Evolutionary conservation across 2,888 invertebrate genomes (phyloP), one percentile per base, ranked within the genome.

Genomic region (Blastobasis lacticolella): DNA sequence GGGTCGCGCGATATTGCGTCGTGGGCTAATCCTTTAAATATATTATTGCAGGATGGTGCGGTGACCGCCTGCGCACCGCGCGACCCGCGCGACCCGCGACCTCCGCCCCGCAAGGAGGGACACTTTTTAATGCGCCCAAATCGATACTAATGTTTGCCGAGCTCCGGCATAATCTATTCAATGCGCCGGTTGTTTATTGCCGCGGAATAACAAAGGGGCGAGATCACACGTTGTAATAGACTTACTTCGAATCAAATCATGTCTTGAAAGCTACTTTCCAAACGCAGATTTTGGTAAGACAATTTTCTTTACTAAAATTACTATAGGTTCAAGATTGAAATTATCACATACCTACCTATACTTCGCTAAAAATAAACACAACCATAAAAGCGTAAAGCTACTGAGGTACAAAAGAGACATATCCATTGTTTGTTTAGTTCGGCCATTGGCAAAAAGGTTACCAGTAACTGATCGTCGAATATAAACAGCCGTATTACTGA

Each of bases 11-110:
- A 83, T 87, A 87, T 87, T 88, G 82, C 86, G 80, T 77, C 80
- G 76, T 67, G 67, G 75, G 79, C 79, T 87, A 88, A 88, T 88
- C 88, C 87, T 88, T 88, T 88, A 88, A 88, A 88, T 88, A 88
- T 88, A 88, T 88, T 87, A 88, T 87, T 83, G 84, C 74, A 71
- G 76, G 70, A 80, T 76, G 80, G 80, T 77, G 80, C 75, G 80
- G 80, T 77, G 80, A 77, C 78, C 78, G 75, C 65, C 66, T 50
- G 52, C 49, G 50, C 54, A 50, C 51, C 10, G 7, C 38, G 51
- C 38, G 10, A 67, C 67, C 75, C 73, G 70, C 23, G 23, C 23
- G 23, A 23, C 23, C 23, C 23, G 23, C 23, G 23, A 71, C 78
- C 78, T 74, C 74, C 66, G 62, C 65, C 23, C 23, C 66, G 64